These are phyloP conservation scores for Ephestia elutella DNA, from an alignment of 1,140 invertebrate species.

Conservation along the genomic window DNA sequence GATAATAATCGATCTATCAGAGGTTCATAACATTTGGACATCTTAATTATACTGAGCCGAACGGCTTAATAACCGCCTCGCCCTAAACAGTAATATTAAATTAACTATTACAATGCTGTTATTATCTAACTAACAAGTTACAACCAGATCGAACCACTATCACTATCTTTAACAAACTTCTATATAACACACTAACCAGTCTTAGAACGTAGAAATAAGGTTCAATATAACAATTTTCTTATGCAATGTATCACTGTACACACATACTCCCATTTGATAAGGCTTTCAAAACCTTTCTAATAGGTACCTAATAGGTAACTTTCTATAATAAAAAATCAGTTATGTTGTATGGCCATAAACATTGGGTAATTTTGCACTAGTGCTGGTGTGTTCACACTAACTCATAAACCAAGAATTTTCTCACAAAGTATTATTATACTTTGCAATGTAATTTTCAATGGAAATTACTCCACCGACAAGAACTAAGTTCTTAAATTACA, in stretches of 20 bases:
- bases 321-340: not conserved
- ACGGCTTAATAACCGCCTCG: not conserved
- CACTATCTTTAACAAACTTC: not conserved
- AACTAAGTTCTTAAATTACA: too few species aligned
- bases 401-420: not conserved
- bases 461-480: too few species aligned
- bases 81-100: not conserved
- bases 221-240: not conserved
- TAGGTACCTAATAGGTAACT: not conserved
- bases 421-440: too few species aligned
- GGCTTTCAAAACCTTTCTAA: not conserved
- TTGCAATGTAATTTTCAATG: too few species aligned
- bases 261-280: not conserved
- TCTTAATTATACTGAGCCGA: not conserved
- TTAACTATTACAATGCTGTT: conserved; percentile 1
- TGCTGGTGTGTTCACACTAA: not conserved
- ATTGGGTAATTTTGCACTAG: not conserved
- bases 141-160: not conserved
- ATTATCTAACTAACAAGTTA: not conserved
- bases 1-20: too few species aligned
- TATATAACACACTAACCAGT: not conserved
- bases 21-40: not conserved
- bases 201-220: not conserved
- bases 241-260: not conserved
- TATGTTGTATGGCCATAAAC: not conserved